Base-by-base conservation (phyloP, 1,140 invertebrate genomes). In the Pentalonia nigronervosa region DNA sequence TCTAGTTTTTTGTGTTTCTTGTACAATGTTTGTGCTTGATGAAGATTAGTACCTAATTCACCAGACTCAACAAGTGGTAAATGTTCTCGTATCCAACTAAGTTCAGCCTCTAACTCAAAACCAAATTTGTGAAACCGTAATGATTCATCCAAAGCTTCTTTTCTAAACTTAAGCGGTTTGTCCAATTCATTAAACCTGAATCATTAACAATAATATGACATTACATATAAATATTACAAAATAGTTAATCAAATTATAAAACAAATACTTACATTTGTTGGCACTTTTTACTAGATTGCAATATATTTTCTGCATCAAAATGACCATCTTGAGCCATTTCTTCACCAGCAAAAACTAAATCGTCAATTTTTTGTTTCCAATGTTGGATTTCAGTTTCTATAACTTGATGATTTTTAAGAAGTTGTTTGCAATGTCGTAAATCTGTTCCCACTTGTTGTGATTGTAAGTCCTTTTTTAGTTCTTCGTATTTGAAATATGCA, bases 61-160 rank as follows among this genome's bases (percentile, higher is more conserved):
- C 97, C 97, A 3, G 98, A 98, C 0, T 97, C 96, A 4, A 98
- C 98, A 9, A 97, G 96, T 8, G 97, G 97, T 92, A 97, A 95
- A 94, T 98, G 97, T 95, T 99, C 99, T 60, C 97, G 97, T 92
- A 99, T 98, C 99, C 99, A 99, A 95, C 99, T 98, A 94, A 99
- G 96, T 95, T 99, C 99, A 0, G 97, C 97, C 93, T 99, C 98
- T 60, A 99, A 96, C 95, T 99, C 98, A 95, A 99, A 99, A 47
- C 97, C 97, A 95, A 99, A 99, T 95, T 99, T 99, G 95, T 99
- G 98, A 95, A 98, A 98, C 94, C 97, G 96, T 91, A 96, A 95
- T 56, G 98, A 98, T 95, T 99, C 98, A 95, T 99, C 98, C 8
- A 99, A 95, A 25, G 97, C 97, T 48, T 96, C 96, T n/a, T 98